These are phyloP conservation scores for Aphelenchoides avenae DNA, from an alignment of 1,140 invertebrate species.

Conservation along the genomic window DNA sequence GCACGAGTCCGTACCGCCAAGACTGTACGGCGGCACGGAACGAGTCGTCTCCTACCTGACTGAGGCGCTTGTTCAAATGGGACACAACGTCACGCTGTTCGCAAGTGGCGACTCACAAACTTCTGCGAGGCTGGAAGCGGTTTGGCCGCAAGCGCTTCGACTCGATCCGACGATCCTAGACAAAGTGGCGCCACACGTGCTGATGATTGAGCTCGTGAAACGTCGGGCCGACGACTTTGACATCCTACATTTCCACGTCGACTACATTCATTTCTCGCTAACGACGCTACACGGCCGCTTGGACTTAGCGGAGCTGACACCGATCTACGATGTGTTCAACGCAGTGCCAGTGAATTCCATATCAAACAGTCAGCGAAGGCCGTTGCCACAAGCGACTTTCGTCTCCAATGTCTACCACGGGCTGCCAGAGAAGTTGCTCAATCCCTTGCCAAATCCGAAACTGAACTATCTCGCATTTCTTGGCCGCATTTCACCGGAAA, in stretches of 20 bases:
- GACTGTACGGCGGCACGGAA: constrained; percentile 6
- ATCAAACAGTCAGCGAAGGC: constrained; percentile 17
- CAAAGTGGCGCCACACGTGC: background rate
- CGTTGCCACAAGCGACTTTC: constrained; percentile 2
- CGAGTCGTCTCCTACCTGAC: background rate
- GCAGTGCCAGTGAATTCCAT: constrained; percentile 13
- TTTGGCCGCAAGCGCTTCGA: background rate
- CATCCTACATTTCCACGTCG: constrained; percentile 19
- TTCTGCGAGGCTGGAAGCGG: background rate
- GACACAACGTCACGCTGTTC: constrained; percentile 6
- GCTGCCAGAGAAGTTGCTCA: constrained; percentile 5
- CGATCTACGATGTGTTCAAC: constrained; percentile 10
- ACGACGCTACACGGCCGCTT: constrained; percentile 15
- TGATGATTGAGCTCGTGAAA: constrained; percentile 3
- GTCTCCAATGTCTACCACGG: constrained; percentile 20
- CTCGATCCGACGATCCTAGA: background rate
- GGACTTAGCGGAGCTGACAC: background rate
- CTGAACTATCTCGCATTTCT: constrained; percentile 16
- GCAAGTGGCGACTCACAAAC: constrained; percentile 5
- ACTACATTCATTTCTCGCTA: constrained; percentile 4
- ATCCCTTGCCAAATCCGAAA: background rate
- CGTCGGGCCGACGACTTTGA: constrained; percentile 11
- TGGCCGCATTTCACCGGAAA: constrained; percentile 7
- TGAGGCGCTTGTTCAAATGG: background rate
- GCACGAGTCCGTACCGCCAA: constrained; percentile 26